Base-by-base conservation (phyloP, 2,113 vertebrate genomes). In the Pangasianodon gigas region DNA sequence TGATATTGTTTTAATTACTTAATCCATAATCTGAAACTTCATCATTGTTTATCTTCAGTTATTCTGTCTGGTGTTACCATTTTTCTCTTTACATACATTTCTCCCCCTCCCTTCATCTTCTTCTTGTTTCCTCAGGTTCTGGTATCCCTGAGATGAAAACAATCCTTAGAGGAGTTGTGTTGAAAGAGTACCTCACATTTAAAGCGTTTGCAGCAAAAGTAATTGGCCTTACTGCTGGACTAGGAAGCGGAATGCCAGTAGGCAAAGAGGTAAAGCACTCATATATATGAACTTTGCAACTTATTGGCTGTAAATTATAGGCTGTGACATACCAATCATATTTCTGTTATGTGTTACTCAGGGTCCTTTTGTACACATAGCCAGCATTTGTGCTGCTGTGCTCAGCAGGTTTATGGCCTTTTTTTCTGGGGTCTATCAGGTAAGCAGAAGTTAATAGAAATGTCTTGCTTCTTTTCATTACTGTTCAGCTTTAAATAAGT, bases 301-400 rank as follows among this genome's bases (percentile, higher is more conserved):
- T 58, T 88, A 65, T 19, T 88, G 24, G 19, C 7, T 37, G 41
- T 62, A 26, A 41, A 13, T 29, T 32, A 69, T 79, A 26, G 21
- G 7, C 11, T 89, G 44, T 24, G 32, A 48, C 54, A 71, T 37
- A 69, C 44, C 32, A 44, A 26, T 46, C 14, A 44, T 82, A 7
- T 84, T 11, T 32, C 65, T 74, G 37, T 0, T 37, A 26, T 88
- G 8, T 91, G 14, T n/a, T 87, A 26, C 54, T 37, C 94, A 99
- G 98, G 98, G 98, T 65, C 98, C 98, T 3, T 99, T 99, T 51
- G 98, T 99, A 9, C 98, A 99, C 92, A 99, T 99, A 16, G 98
- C 98, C 92, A 99, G 98, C 87, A 99, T 99, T 94, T 99, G 98
- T 37, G 98, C 98, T 0, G 97, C 97, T 0, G 96, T 98, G 44